Evolutionary conservation across 2,113 vertebrate species (phyloP).

Genomic region (Ameiurus melas): DNA sequence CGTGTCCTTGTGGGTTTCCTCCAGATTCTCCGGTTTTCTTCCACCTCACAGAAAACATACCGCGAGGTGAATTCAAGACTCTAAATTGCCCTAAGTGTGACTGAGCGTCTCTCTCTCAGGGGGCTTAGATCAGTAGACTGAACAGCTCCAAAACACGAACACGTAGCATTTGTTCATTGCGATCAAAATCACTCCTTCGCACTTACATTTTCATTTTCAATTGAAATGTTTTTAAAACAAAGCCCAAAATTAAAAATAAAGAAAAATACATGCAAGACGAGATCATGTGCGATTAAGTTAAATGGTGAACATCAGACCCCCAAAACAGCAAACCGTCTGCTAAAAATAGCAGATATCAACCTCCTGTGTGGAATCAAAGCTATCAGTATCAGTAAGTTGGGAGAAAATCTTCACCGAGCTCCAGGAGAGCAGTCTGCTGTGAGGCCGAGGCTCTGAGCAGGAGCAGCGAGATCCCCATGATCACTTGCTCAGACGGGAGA

Average conservation of each 20-base stretch:
- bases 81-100: no score
- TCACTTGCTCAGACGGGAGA: constrained; percentile 77
- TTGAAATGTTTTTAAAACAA: not conserved
- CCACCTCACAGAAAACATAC: no score
- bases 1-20: no score
- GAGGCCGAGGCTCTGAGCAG: constrained; percentile 79
- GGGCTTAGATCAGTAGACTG: not conserved
- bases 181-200: not conserved
- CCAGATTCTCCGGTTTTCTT: no score
- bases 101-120: not conserved
- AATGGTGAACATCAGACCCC: not conserved
- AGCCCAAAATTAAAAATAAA: not conserved
- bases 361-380: not conserved
- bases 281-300: not conserved
- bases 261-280: not conserved
- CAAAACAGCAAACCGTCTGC: not conserved
- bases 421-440: constrained; percentile 84
- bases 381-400: not conserved
- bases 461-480: constrained; percentile 81
- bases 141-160: not conserved
- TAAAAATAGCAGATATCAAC: constrained; percentile 12
- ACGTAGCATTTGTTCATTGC: not conserved
- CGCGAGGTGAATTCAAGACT: no score
- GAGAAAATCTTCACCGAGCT: constrained; percentile 77
- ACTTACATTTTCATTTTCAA: not conserved